Percentiles rank a stretch among this genome's conserved stretches.
Conservation (phyloP, 2,888 invertebrate genomes). For the Oligia latruncula region DNA sequence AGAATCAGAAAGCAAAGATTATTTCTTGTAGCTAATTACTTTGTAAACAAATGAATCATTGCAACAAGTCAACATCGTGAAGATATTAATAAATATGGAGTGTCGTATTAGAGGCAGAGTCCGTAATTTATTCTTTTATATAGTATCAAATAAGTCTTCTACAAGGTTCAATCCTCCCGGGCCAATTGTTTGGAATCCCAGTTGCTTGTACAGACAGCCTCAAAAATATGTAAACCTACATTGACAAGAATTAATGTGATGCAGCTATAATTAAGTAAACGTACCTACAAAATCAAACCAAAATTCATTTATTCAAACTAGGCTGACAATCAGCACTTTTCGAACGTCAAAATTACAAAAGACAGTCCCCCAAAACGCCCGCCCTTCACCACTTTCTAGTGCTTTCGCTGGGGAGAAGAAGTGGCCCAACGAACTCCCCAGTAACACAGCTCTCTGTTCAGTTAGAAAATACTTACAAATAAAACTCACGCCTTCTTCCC, state of each 20-base stretch:
- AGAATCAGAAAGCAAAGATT: slow-evolving; percentile 20
- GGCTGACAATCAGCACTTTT: no score
- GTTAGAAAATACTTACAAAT: not conserved
- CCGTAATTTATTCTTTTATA: slow-evolving; percentile 6
- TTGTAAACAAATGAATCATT: slow-evolving; percentile 44
- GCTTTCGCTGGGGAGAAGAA: no score
- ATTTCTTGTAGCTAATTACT: slow-evolving; percentile 10
- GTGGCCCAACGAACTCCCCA: no score
- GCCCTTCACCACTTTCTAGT: no score
- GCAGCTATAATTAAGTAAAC: not conserved
- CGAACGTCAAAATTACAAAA: no score
- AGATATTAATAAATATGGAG: slow-evolving; percentile 10
- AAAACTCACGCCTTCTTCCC: not conserved
- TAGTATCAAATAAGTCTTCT: slow-evolving; percentile 14
- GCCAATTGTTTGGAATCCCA: slow-evolving; percentile 59
- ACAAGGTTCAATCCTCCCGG: slow-evolving; percentile 48
- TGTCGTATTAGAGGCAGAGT: not conserved
- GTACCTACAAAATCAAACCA: no score
- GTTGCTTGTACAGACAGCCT: slow-evolving; percentile 63
- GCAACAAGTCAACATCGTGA: slow-evolving; percentile 14
- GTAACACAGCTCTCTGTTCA: no score
- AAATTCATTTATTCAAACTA: no score
- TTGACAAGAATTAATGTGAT: not conserved
- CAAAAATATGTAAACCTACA: not conserved
- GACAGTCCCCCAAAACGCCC: no score